Evolutionary conservation across 1,140 invertebrate genomes (phyloP), one percentile per base, ranked within the genome.

Genomic region (Penaeus chinensis): DNA sequence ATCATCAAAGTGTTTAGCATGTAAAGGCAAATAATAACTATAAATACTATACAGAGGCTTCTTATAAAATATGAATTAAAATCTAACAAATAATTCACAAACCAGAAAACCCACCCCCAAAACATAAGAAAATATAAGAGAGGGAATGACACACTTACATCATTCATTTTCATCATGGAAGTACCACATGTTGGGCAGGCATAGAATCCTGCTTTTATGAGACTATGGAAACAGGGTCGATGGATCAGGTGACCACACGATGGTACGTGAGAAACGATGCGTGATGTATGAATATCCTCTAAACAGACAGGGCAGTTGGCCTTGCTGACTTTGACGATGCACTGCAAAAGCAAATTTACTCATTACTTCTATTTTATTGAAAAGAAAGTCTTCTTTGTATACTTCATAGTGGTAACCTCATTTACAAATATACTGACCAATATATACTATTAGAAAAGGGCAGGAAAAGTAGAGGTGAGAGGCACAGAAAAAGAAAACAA

Each of bases 261-360:
- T 5, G 96, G 96, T 92, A 97, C 96, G 92, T 96, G 96, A 92
- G 96, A 96, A 37, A 95, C 95, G 91, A 96, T 96, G 71, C 96
- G 94, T 71, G 96, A 97, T 24, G 96, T 97, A 92, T 98, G 96
- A 90, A 98, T 96, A 92, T 97, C 96, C 91, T 97, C 96, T 82
- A 97, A 91, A 90, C 96, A 98, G 60, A 98, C 96, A 3, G 96
- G 96, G 92, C 96, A 98, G 93, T 97, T 96, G 1, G 95, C 94
- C 19, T 95, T 94, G 2, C 96, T 97, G 13, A 96, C 95, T 90
- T 97, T 97, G 92, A 97, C 96, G 20, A 97, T 95, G 91, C 96
- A 97, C 96, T 97, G 92, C 2, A 92, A 93, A 86, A 65, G 19
- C 27, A 61, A 54, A 54, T 54, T 54, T 54, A 8, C 54, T 54